These are phyloP conservation scores for Drosophila jambulina DNA, from an alignment of 1,140 invertebrate genomes.

Conservation along the genomic window DNA sequence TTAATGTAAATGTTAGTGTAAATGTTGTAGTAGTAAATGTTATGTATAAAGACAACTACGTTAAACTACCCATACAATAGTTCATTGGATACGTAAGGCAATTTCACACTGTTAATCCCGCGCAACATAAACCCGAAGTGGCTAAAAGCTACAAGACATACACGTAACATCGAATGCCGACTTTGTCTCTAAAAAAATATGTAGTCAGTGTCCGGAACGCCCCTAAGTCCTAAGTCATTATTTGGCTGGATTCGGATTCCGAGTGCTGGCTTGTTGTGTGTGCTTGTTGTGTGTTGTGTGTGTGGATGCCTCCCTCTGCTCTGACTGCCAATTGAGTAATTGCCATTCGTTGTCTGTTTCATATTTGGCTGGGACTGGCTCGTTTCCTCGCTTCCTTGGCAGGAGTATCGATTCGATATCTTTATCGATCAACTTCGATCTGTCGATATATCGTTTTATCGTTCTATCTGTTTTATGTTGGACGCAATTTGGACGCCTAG, in stretches of 20 bases:
- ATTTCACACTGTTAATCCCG: slow-evolving; percentile 67
- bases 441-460: slow-evolving; percentile 17
- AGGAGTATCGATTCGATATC: slow-evolving; percentile 15
- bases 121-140: slow-evolving; percentile 41
- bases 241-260: slow-evolving; percentile 41
- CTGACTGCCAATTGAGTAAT: slow-evolving; percentile 14
- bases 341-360: slow-evolving; percentile 52
- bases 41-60: slow-evolving; percentile 64
- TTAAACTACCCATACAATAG: slow-evolving; percentile 77
- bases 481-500: slow-evolving; percentile 70
- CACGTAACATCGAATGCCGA: slow-evolving; percentile 13
- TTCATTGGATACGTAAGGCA: slow-evolving; percentile 74
- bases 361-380: slow-evolving; percentile 11
- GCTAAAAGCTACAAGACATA: slow-evolving; percentile 47
- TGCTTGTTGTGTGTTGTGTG: slow-evolving; percentile 10
- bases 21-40: slow-evolving; percentile 47
- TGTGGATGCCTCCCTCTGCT: slow-evolving; percentile 5
- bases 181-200: slow-evolving; percentile 35
- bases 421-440: slow-evolving; percentile 1
- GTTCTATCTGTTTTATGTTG: slow-evolving; percentile 40
- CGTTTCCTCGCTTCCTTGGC: slow-evolving; percentile 5
- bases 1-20: slow-evolving; percentile 20
- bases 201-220: slow-evolving; percentile 37
- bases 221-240: slow-evolving; percentile 34
- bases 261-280: slow-evolving; percentile 3